Conservation (phyloP, 92 coral and sea anemone genomes). For the Paramuricea clavata region DNA sequence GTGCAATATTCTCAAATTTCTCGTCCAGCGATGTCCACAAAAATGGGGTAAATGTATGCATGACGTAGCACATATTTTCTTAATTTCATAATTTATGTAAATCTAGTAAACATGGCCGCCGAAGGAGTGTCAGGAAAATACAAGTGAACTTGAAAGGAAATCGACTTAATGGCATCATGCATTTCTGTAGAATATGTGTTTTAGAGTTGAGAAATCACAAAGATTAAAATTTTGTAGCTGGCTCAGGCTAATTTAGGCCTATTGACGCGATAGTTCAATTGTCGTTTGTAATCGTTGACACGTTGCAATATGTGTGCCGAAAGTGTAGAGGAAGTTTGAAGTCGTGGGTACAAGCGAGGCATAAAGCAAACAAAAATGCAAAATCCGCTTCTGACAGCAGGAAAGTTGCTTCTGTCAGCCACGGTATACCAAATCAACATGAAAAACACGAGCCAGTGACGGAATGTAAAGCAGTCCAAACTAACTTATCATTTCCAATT, state of each 20-base stretch:
- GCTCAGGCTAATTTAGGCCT: slow-evolving; percentile 6
- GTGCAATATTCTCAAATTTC: too few species aligned
- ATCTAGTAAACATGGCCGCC: too few species aligned
- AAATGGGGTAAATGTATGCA: too few species aligned
- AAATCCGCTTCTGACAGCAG: neutral
- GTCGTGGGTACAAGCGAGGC: neutral
- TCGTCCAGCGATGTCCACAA: too few species aligned
- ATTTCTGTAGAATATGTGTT: too few species aligned
- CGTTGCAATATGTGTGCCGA: slow-evolving; percentile 7
- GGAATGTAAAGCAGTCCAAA: neutral
- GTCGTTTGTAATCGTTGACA: neutral
- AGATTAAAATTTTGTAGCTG: neutral
- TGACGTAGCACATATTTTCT: too few species aligned
- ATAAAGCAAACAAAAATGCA: slow-evolving; percentile 13
- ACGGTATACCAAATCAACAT: neutral
- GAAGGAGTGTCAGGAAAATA: too few species aligned
- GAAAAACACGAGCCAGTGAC: neutral
- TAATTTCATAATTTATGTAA: too few species aligned
- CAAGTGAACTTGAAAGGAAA: too few species aligned
- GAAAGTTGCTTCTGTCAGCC: neutral
- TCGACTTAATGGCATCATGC: too few species aligned
- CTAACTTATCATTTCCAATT: slow-evolving; percentile 19
- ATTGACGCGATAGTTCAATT: neutral
- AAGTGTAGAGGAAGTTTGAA: slow-evolving; percentile 2
- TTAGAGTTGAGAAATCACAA: too few species aligned